Percentiles rank a stretch among this genome's conserved stretches.
These are phyloP conservation scores for Drosophila kambysellisi DNA, from an alignment of 2,888 invertebrate species.

Conservation along the genomic window DNA sequence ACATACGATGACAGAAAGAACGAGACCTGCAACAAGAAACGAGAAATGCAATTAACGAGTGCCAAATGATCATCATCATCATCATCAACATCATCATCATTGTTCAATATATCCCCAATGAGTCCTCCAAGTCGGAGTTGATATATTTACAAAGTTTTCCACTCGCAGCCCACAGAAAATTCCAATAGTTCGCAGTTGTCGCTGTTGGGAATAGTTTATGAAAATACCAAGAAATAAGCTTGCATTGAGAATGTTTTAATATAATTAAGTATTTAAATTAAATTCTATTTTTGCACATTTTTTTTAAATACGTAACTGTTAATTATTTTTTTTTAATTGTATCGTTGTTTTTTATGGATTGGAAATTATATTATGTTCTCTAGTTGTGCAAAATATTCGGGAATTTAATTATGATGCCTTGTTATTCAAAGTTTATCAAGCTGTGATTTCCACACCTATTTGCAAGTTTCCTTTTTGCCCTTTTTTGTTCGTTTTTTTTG, in stretches of 20 bases:
- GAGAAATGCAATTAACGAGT: not conserved
- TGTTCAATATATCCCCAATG: constrained; percentile 4
- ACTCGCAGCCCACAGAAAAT: not conserved
- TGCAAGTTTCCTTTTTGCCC: not conserved
- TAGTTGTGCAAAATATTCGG: not conserved
- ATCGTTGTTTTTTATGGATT: no score
- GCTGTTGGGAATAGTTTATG: constrained; percentile 19
- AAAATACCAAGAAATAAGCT: constrained; percentile 4
- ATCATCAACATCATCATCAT: not conserved
- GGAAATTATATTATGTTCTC: no score
- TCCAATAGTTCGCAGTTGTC: not conserved
- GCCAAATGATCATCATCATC: not conserved
- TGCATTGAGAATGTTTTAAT: not conserved
- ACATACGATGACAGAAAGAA: constrained; percentile 96
- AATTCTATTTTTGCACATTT: no score
- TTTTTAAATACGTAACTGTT: not conserved
- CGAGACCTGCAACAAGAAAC: constrained; percentile 88
- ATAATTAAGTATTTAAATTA: not conserved
- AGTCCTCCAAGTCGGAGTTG: not conserved
- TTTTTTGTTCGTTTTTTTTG: constrained; percentile 7
- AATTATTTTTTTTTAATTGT: not conserved
- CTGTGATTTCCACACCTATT: not conserved
- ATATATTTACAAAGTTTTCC: constrained; percentile 12
- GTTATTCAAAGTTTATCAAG: not conserved
- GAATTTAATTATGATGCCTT: not conserved